These are phyloP conservation scores for Pimephales promelas DNA, from an alignment of 2,113 vertebrate genomes.

Conservation along the genomic window DNA sequence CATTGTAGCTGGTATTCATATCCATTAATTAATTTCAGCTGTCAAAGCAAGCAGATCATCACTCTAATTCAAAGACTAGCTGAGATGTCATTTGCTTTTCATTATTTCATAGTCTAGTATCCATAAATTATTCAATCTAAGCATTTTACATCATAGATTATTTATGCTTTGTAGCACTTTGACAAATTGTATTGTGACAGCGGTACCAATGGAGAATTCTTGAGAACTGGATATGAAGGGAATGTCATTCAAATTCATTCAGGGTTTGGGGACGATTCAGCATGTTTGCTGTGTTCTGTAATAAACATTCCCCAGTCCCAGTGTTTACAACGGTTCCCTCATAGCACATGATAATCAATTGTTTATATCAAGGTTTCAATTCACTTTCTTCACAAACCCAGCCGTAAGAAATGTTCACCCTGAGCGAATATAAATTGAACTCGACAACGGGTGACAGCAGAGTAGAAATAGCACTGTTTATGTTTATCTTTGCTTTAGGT, in stretches of 20 bases:
- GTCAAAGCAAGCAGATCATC: conserved; percentile 23
- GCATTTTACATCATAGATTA: conserved; percentile 34
- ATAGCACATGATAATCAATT: conserved; percentile 15
- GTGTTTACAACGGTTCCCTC: conserved; percentile 33
- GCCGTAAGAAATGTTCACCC: conserved; percentile 53
- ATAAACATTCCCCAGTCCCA: conserved; percentile 25
- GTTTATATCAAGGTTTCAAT: conserved; percentile 24
- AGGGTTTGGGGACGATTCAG: conserved; percentile 13
- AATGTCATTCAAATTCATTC: conserved; percentile 28
- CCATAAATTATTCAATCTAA: conserved; percentile 29
- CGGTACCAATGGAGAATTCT: conserved; percentile 19
- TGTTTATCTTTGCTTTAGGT: conserved; percentile 61
- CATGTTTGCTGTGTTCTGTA: conserved; percentile 8
- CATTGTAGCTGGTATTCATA: neutral
- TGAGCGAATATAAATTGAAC: conserved; percentile 68
- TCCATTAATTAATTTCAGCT: conserved; percentile 29
- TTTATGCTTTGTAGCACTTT: conserved; percentile 40
- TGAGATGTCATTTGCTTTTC: conserved; percentile 16
- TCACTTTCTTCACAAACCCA: neutral
- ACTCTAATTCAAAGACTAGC: conserved; percentile 24
- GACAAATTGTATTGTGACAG: conserved; percentile 33
- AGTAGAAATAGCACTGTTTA: conserved; percentile 61
- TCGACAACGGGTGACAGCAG: conserved; percentile 69
- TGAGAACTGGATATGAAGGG: conserved; percentile 17
- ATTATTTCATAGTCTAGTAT: conserved; percentile 36